Evolutionary conservation across 2,797 vertebrate species (phyloP), one percentile per base, ranked within the genome.

Genomic region (Tokudaia muenninki): DNA sequence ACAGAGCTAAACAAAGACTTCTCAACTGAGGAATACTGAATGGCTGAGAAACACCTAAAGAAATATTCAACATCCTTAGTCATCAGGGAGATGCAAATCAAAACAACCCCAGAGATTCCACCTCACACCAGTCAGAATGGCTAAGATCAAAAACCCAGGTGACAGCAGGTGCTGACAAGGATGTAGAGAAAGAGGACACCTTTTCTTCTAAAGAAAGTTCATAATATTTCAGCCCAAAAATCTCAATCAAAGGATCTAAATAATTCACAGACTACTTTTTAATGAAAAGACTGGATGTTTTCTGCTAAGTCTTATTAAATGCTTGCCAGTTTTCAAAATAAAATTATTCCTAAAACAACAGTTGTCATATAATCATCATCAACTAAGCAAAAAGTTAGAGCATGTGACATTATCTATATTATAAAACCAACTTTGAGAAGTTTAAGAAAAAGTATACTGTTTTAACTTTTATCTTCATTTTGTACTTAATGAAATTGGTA

Each of bases 401-500:
- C 34, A 50, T 80, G 8, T 74, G 37, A 57, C n/a, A 59, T 70
- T 34, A 72, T 59, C 22, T 80, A n/a, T 26, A 61, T 78, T 50
- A 29, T 55, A 78, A 92, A 92, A 41, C 14, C 13, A 21, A 82
- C 67, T 87, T 57, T n/a, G 41, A 61, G 6, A 57, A 77, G 31
- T 82, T 81, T 21, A 84, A 65, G 29, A 55, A 84, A 94, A 94
- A 74, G 80, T 9, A 1, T 34, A 77, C 22, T 52, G 44, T 91
- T 52, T 92, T 47, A 79, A 63, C 79, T 74, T 96, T 61, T 61
- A 77, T 47, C n/a, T 57, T 17, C 78, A 37, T 55, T 94, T 90
- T 82, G 1, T 52, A 61, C 87, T 70, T 95, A 87, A 59, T 61
- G 26, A 79, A 81, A 74, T 90, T 90, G 47, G n/a, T 83, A 86